Evolutionary conservation across 2,888 invertebrate genomes (phyloP).

Genomic region (Hydraecia micacea): DNA sequence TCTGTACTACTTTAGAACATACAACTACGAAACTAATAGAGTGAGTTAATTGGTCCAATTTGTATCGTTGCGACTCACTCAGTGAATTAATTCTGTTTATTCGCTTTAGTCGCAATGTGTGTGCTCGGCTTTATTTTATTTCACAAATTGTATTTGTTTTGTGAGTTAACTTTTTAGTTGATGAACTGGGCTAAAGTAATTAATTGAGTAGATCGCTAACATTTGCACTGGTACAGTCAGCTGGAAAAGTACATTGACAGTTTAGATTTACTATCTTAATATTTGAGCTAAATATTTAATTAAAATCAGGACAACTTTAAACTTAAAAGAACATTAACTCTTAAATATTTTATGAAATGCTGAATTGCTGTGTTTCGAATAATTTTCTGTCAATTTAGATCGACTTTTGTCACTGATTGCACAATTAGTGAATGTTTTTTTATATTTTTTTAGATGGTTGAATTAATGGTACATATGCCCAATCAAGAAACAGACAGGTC

Average conservation of each 20-base stretch:
- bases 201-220: constrained; percentile 1
- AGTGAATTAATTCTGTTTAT: constrained; percentile 63
- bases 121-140: constrained; percentile 21
- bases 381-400: too few species aligned
- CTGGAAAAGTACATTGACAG: too few species aligned
- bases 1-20: neutral
- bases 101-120: constrained; percentile 40
- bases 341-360: too few species aligned
- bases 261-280: too few species aligned
- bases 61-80: constrained; percentile 68
- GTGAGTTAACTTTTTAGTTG: constrained; percentile 21
- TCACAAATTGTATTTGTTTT: constrained; percentile 32
- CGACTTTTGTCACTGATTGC: too few species aligned
- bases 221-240: neutral
- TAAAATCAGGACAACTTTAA: too few species aligned
- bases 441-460: neutral
- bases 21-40: constrained; percentile 69
- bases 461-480: too few species aligned
- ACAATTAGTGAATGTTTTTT: neutral
- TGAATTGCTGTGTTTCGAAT: too few species aligned
- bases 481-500: too few species aligned
- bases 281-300: too few species aligned
- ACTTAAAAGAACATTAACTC: too few species aligned
- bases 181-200: constrained; percentile 15
- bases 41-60: constrained; percentile 79